Evolutionary conservation across 2,888 invertebrate genomes (phyloP).

Genomic region (Matsumyia berberina): DNA sequence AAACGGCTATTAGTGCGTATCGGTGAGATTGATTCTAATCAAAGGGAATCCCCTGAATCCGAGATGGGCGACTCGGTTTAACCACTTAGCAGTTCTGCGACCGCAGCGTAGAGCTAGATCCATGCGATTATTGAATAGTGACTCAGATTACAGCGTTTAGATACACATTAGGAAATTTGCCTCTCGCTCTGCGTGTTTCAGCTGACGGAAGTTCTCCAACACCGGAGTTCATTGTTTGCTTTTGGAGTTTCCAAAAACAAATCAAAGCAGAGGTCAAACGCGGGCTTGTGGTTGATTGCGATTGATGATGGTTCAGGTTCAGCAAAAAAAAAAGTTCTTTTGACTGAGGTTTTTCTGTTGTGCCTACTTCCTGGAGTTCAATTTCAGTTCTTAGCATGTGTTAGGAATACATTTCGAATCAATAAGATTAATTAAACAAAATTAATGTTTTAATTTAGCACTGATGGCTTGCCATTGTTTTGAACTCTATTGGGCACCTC

Average conservation of each 20-base stretch:
- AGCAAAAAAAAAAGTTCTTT: neutral
- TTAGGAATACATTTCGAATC: neutral
- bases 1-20: constrained; percentile 16
- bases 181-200: constrained; percentile 6
- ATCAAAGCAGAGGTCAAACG: constrained; percentile 37
- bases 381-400: constrained; percentile 2
- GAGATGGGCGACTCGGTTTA: neutral
- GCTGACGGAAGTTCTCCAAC: constrained; percentile 33
- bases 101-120: constrained; percentile 18
- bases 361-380: constrained; percentile 8
- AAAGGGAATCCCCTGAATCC: constrained; percentile 34
- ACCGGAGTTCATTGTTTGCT: constrained; percentile 30
- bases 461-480: neutral
- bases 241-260: constrained; percentile 31
- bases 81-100: neutral
- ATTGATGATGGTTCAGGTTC: neutral
- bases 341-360: neutral
- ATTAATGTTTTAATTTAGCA: neutral
- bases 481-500: too few species aligned
- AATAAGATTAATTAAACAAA: neutral
- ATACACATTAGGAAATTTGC: constrained; percentile 6
- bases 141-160: constrained; percentile 38
- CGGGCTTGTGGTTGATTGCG: neutral
- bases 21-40: constrained; percentile 1
- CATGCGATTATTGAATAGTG: constrained; percentile 24